Conservation (phyloP, 2,888 invertebrate genomes). For the Operophtera brumata region DNA sequence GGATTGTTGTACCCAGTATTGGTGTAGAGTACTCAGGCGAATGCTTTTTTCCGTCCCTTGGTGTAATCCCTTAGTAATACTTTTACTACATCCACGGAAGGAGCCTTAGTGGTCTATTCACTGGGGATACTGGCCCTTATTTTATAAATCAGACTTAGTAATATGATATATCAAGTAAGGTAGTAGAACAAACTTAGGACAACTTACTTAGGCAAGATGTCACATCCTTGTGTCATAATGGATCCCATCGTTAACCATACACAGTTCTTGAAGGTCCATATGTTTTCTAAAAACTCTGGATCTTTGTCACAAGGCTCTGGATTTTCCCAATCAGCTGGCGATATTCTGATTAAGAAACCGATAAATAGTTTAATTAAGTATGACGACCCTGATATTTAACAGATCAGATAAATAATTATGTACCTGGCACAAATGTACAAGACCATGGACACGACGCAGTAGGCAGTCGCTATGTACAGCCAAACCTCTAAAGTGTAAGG, state of each 20-base stretch:
- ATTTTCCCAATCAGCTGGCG: slow-evolving; percentile 96
- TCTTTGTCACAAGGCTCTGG: slow-evolving; percentile 94
- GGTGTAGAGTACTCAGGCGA: too few relatives aligned
- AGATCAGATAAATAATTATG: slow-evolving; percentile 2
- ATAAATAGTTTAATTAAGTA: not conserved
- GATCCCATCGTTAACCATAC: slow-evolving; percentile 96
- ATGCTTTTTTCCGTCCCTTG: too few relatives aligned
- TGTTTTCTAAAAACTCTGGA: slow-evolving; percentile 93
- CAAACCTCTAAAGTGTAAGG: slow-evolving; percentile 92
- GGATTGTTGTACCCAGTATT: too few relatives aligned
- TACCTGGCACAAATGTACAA: slow-evolving; percentile 90
- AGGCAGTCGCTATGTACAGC: slow-evolving; percentile 93
- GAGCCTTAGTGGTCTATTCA: too few relatives aligned
- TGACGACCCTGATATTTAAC: not conserved
- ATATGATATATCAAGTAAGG: too few relatives aligned
- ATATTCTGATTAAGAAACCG: slow-evolving; percentile 80
- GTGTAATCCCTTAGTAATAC: too few relatives aligned
- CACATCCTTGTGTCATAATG: slow-evolving; percentile 96
- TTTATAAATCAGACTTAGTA: too few relatives aligned
- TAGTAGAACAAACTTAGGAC: too few relatives aligned
- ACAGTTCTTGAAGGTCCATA: slow-evolving; percentile 92
- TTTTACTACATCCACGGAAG: too few relatives aligned
- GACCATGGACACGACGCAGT: slow-evolving; percentile 89
- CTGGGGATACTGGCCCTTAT: too few relatives aligned
- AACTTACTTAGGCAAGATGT: slow-evolving; percentile 94